Percentiles rank a stretch among this genome's conserved stretches.
Evolutionary conservation across 2,797 vertebrate genomes (phyloP).

Genomic region (Ceryle rudis): DNA sequence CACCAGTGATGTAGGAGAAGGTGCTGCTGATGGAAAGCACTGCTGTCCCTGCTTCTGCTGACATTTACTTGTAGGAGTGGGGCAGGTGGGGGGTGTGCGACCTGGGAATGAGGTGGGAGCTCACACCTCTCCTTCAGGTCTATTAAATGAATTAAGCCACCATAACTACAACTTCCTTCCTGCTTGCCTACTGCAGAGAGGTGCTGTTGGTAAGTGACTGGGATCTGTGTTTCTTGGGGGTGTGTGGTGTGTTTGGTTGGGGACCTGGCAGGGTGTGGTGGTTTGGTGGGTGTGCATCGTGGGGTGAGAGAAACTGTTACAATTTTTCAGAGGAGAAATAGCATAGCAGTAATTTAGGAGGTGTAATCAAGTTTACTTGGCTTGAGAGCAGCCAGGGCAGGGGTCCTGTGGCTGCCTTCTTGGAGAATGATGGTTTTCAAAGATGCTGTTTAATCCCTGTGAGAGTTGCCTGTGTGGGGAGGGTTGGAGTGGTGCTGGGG

Average conservation of each 20-base stretch:
- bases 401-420: neutral
- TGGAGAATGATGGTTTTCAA: neutral
- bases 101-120: neutral
- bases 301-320: neutral
- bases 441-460: neutral
- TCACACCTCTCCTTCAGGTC: neutral
- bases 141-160: neutral
- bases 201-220: neutral
- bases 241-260: neutral
- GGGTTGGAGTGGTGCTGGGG: neutral
- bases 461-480: neutral
- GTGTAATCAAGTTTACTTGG: neutral
- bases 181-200: rapidly evolving
- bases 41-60: neutral
- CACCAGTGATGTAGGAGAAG: neutral
- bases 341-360: neutral
- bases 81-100: neutral
- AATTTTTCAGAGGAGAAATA: neutral
- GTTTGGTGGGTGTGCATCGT: neutral
- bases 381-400: neutral
- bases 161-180: rapidly evolving
- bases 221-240: neutral
- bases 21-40: neutral
- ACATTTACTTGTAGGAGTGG: rapidly evolving
- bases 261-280: neutral